These are phyloP conservation scores for Poecilia wingei DNA, from an alignment of 2,797 vertebrate genomes.

Conservation along the genomic window DNA sequence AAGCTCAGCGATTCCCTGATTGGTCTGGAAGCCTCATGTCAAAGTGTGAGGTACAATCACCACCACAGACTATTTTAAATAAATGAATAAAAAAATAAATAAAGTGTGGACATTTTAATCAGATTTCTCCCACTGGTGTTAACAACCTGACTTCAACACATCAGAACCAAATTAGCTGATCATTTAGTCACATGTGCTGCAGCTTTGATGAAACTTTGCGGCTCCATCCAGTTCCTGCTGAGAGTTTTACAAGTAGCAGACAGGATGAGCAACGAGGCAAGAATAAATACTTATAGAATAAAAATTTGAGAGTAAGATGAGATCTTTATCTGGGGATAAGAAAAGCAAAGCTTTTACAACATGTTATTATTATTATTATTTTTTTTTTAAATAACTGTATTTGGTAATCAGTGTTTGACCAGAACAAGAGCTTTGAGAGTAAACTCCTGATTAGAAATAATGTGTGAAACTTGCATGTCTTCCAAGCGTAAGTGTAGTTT, in stretches of 20 bases:
- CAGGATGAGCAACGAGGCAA: not conserved
- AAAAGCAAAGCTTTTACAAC: not conserved
- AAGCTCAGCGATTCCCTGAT: constrained; percentile 11
- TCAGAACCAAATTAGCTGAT: constrained; percentile 15
- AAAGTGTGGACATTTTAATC: constrained; percentile 23
- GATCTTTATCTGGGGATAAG: not conserved
- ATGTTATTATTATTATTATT: not conserved
- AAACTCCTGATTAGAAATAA: not conserved
- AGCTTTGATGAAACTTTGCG: constrained; percentile 1
- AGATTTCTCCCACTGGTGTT: constrained; percentile 19
- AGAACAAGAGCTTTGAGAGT: not conserved
- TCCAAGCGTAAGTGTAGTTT: not conserved
- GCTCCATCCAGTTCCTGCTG: constrained; percentile 32
- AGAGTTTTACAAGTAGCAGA: constrained; percentile 3
- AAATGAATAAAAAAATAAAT: not conserved
- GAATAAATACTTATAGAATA: not conserved
- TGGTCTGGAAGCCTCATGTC: not conserved
- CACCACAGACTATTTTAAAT: not conserved
- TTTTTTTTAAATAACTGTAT: not conserved
- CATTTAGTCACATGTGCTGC: constrained; percentile 11
- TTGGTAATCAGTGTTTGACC: not conserved
- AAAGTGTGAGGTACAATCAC: constrained; percentile 11
- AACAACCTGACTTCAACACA: not conserved
- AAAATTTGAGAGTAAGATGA: not conserved
- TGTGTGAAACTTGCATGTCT: not conserved